Evolutionary conservation across 2,888 invertebrate genomes (phyloP), one percentile per base, ranked within the genome.

Genomic region (Malthinus seriepunctatus): DNA sequence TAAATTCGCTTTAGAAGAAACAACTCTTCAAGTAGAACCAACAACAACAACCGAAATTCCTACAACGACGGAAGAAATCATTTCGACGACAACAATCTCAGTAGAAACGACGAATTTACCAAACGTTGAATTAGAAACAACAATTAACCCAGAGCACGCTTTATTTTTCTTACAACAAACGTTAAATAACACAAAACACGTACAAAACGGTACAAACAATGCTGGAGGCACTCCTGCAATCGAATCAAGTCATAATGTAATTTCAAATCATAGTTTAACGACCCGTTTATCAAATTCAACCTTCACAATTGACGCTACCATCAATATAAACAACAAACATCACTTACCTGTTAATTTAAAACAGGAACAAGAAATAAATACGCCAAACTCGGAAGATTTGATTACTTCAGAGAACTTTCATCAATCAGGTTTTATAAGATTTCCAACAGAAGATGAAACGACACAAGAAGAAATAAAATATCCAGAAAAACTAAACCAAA

Each of bases 151-250:
- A 50, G 55, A 60, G 14, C 69, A 70, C 51, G 71, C 71, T 14
- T 63, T 71, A 42, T 71, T 71, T 61, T 71, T 71, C 39, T 51
- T 64, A 11, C 12, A 61, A 14, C 64, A 63, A 8, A 50, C 64
- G 31, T 50, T 55, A 49, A 54, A 35, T 14, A 51, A 64, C 15
- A 54, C 63, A 45, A 45, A 51, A 45, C 60, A 62, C 56, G 60
- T 60, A 62, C 53, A 59, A 54, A 63, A 61, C 56, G 54, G 49
- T 54, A 60, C 56, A 53, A 60, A 54, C 54, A 59, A 39, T 49
- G 32, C 58, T 34, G 51, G 46, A 46, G 53, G 49, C 59, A 63
- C 53, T 44, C 56, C 59, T 48, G 45, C 32, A 12, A 33, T 52
- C 48, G 57, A 33, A 51, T 35, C 47, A 37, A 32, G 14, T 33